phyloP scores from a whole-genome alignment of 2,113 vertebrate genomes.

The Phycodurus eques region DNA sequence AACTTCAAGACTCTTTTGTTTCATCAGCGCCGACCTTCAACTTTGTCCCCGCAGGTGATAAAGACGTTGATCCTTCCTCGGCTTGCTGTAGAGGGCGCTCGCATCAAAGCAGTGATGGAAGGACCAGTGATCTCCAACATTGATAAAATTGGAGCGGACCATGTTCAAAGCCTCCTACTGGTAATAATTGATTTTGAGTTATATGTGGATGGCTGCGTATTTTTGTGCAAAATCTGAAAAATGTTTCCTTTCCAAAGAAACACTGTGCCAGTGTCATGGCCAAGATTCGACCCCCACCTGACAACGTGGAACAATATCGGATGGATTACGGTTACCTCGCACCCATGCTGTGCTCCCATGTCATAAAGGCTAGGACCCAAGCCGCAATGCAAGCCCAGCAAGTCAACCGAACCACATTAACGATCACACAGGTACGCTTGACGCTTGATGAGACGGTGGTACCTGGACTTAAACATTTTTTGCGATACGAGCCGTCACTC shows the following conservation, averaged over 20 bases:
- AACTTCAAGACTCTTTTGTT: neutral
- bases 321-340: constrained; percentile 85
- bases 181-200: constrained; percentile 57
- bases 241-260: constrained; percentile 73
- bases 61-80: constrained; percentile 88
- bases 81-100: constrained; percentile 81
- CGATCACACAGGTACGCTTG: constrained; percentile 85
- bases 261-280: constrained; percentile 88
- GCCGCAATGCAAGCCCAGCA: constrained; percentile 88
- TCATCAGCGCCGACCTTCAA: neutral
- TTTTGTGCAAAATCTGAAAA: neutral
- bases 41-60: constrained; percentile 75
- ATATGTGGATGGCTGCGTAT: no score
- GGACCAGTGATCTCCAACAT: constrained; percentile 88
- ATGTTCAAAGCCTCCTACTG: constrained; percentile 87
- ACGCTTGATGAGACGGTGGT: neutral
- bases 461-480: neutral
- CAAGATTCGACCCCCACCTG: constrained; percentile 82
- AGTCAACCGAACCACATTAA: constrained; percentile 90
- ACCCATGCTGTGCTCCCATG: constrained; percentile 85
- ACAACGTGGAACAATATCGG: constrained; percentile 84
- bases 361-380: constrained; percentile 87
- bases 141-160: constrained; percentile 88
- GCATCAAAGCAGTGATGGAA: constrained; percentile 83
- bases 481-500: neutral